Evolutionary conservation across 2,888 invertebrate species (phyloP).

Genomic region (Gnatocerus cornutus): DNA sequence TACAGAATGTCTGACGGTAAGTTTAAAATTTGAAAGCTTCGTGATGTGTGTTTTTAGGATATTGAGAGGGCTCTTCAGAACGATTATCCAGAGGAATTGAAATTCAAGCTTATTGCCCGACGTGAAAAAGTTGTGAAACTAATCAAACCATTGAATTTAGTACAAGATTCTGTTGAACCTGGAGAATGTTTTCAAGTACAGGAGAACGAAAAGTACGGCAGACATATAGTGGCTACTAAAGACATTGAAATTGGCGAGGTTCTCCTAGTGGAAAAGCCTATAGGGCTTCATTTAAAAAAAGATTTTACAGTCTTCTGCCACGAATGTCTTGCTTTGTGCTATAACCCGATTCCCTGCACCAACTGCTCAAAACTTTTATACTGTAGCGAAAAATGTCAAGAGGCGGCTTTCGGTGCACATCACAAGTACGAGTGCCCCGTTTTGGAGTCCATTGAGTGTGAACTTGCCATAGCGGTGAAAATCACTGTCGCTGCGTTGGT

Average conservation of each 20-base stretch:
- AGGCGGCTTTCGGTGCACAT: slow-evolving; percentile 77
- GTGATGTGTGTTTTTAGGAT: slow-evolving; percentile 69
- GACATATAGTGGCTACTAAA: background rate
- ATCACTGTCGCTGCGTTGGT: slow-evolving; percentile 62
- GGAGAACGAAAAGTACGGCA: background rate
- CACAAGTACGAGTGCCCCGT: slow-evolving; percentile 85
- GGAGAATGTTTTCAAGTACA: background rate
- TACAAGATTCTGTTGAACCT: no score
- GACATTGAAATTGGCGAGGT: slow-evolving; percentile 1
- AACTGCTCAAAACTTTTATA: slow-evolving; percentile 77
- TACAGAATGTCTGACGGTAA: slow-evolving; percentile 74
- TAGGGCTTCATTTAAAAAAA: background rate
- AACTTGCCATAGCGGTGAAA: slow-evolving; percentile 75
- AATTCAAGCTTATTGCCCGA: background rate
- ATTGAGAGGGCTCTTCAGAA: slow-evolving; percentile 76
- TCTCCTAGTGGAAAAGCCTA: background rate
- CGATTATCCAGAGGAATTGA: slow-evolving; percentile 75
- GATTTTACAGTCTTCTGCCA: slow-evolving; percentile 71
- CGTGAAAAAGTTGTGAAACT: slow-evolving; percentile 58
- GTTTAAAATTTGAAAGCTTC: slow-evolving; percentile 24
- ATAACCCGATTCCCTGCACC: slow-evolving; percentile 77
- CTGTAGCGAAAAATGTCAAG: slow-evolving; percentile 78
- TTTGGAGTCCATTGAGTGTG: slow-evolving; percentile 68
- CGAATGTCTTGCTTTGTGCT: slow-evolving; percentile 76
- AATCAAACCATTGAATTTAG: background rate